A percentile compares a stretch with the other conserved stretches of the same genome.
phyloP scores from a whole-genome alignment of 2,797 vertebrate species.

The Molossus alvarezi region DNA sequence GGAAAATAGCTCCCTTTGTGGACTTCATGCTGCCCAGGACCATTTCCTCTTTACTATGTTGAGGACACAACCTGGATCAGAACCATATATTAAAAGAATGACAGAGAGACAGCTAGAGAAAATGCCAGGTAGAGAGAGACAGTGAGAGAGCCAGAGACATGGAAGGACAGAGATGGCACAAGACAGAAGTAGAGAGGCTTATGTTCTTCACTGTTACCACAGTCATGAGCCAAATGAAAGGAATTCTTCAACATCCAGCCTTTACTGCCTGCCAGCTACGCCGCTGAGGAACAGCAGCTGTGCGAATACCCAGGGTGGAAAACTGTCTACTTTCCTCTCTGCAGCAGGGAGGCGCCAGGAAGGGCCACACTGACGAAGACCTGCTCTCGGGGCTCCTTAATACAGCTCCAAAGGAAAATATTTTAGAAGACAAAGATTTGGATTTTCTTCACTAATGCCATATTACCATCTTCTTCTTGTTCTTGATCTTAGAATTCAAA shows the following conservation, averaged over 20 bases:
- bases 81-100: conserved; percentile 6
- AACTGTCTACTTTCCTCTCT: no score
- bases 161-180: background rate
- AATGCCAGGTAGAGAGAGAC: background rate
- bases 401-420: background rate
- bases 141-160: background rate
- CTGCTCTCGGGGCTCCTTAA: background rate
- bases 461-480: background rate
- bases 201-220: background rate
- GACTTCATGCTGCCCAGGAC: background rate
- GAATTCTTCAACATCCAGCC: background rate
- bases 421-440: background rate
- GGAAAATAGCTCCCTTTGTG: background rate
- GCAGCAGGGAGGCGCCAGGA: background rate
- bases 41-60: background rate
- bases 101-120: background rate
- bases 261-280: background rate
- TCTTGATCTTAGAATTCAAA: background rate
- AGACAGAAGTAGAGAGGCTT: background rate
- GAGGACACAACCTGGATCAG: background rate
- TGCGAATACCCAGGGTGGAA: background rate
- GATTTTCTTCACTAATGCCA: background rate
- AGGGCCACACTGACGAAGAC: rapidly evolving
- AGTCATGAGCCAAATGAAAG: background rate
- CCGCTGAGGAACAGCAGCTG: background rate